These are phyloP conservation scores for Anguilla anguilla DNA, from an alignment of 2,797 vertebrate genomes.

Conservation along the genomic window DNA sequence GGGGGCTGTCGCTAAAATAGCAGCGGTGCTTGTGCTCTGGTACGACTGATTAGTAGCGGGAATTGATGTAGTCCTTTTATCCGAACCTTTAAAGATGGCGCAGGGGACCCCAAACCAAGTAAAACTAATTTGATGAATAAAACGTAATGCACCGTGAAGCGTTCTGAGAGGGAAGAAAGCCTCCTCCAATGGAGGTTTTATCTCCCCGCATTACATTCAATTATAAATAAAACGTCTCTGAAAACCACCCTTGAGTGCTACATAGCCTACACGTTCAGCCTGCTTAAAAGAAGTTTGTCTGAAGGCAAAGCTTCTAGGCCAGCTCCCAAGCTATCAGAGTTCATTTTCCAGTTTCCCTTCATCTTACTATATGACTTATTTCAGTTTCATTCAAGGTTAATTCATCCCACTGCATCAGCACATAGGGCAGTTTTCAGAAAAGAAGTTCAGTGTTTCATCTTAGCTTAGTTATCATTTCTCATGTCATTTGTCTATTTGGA, in stretches of 20 bases:
- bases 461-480: background rate
- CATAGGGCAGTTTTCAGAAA: background rate
- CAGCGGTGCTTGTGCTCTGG: slow-evolving; percentile 52
- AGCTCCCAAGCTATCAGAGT: background rate
- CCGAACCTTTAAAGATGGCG: slow-evolving; percentile 73
- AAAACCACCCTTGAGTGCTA: slow-evolving; percentile 65
- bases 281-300: slow-evolving; percentile 48
- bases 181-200: slow-evolving; percentile 62
- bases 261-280: slow-evolving; percentile 51
- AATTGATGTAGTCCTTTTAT: slow-evolving; percentile 75
- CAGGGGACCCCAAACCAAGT: slow-evolving; percentile 70
- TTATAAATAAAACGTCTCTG: slow-evolving; percentile 72
- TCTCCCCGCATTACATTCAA: slow-evolving; percentile 72
- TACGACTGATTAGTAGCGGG: slow-evolving; percentile 73
- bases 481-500: background rate
- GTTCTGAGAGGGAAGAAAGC: slow-evolving; percentile 61
- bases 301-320: slow-evolving; percentile 7
- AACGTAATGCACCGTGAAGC: slow-evolving; percentile 72
- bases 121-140: slow-evolving; percentile 78
- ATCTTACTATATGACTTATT: background rate
- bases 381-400: slow-evolving; percentile 8
- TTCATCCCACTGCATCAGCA: background rate
- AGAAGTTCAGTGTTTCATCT: background rate
- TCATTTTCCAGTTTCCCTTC: slow-evolving; percentile 16
- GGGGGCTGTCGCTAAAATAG: slow-evolving; percentile 17